Percentiles rank a stretch among this genome's conserved stretches.
These are phyloP conservation scores for Galbula dea DNA, from an alignment of 2,113 vertebrate genomes.

Conservation along the genomic window DNA sequence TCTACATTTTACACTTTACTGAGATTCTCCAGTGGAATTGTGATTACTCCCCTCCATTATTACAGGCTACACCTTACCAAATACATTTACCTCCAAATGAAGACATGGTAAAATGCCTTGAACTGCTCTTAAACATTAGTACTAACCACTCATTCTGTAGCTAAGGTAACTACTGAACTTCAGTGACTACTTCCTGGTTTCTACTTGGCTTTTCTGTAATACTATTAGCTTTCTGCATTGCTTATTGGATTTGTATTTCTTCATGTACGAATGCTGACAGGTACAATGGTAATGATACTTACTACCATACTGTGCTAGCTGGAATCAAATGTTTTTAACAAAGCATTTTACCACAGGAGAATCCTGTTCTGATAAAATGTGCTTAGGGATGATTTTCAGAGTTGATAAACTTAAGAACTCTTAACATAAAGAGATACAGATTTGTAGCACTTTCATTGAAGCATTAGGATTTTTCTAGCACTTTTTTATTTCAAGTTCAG, in stretches of 20 bases:
- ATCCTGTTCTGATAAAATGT: background rate
- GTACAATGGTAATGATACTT: background rate
- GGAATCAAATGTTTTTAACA: background rate
- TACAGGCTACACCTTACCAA: background rate
- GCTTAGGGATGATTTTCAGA: background rate
- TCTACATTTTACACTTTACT: background rate
- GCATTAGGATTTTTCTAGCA: background rate
- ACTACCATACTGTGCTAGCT: background rate
- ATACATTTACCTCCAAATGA: background rate
- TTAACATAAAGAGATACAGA: background rate
- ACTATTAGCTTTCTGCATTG: background rate
- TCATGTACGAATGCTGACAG: fast-evolving
- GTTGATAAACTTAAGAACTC: background rate
- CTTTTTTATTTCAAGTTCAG: background rate
- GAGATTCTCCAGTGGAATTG: background rate
- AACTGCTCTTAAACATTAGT: background rate
- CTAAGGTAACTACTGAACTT: background rate
- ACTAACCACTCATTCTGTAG: background rate
- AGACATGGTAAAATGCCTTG: background rate
- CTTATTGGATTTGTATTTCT: background rate
- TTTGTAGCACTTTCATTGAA: background rate
- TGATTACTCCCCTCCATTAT: background rate
- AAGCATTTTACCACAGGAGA: background rate
- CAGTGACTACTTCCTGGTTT: background rate
- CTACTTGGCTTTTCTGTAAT: background rate